These are phyloP conservation scores for Gnathonemus longibarbis DNA, from an alignment of 2,113 vertebrate species.

Conservation along the genomic window DNA sequence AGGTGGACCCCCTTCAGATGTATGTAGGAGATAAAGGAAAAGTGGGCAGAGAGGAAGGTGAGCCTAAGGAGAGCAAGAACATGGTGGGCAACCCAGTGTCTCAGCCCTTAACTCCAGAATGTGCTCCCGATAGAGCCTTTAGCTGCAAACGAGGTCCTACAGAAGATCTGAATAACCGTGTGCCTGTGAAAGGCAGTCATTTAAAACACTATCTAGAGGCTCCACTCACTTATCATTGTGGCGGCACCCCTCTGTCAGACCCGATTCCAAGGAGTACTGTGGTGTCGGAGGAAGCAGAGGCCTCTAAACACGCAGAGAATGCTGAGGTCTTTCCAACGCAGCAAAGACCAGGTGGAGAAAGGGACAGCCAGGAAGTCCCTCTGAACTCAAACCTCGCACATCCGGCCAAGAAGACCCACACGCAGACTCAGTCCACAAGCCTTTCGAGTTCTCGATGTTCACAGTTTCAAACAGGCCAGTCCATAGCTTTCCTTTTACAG, in stretches of 20 bases:
- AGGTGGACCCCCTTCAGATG: constrained; percentile 94
- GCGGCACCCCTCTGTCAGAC: constrained; percentile 50
- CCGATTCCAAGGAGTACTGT: constrained; percentile 40
- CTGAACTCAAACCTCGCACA: constrained; percentile 52
- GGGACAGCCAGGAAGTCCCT: constrained; percentile 46
- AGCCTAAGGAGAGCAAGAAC: constrained; percentile 58
- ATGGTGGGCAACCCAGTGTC: constrained; percentile 64
- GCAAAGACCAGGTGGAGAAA: constrained; percentile 50
- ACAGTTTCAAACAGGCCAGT: constrained; percentile 78
- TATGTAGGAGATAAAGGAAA: constrained; percentile 73
- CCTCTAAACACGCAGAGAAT: constrained; percentile 51
- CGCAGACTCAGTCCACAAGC: constrained; percentile 77
- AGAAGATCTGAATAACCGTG: constrained; percentile 55
- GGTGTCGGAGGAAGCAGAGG: constrained; percentile 49
- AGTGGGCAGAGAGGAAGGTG: constrained; percentile 64
- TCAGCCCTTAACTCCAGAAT: constrained; percentile 63
- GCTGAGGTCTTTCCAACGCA: constrained; percentile 41
- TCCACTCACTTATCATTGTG: constrained; percentile 46
- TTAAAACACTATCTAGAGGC: constrained; percentile 57
- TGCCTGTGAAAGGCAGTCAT: constrained; percentile 51
- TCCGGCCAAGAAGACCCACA: constrained; percentile 73
- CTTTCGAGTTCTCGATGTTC: constrained; percentile 79
- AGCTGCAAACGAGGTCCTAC: constrained; percentile 58
- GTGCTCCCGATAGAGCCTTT: constrained; percentile 62
- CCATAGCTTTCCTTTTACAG: constrained; percentile 78